Conservation (phyloP, 2,797 vertebrate genomes). For the Acanthurus lineatus region DNA sequence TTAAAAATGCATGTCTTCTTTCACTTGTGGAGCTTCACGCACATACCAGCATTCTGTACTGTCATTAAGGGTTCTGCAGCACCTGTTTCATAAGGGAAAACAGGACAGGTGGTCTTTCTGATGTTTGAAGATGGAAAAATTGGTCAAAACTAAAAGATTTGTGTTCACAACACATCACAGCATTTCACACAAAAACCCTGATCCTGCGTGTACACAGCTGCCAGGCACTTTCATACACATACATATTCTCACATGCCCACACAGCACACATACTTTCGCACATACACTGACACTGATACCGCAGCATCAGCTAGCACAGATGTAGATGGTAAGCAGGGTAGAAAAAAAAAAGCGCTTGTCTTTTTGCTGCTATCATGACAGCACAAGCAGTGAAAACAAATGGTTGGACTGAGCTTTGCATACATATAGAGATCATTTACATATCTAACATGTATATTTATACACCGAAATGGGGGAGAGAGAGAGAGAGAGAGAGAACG, state of each 20-base stretch:
- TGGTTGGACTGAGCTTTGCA: constrained; percentile 36
- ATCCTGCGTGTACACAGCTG: constrained; percentile 6
- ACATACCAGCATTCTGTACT: background rate
- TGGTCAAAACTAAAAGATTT: constrained; percentile 4
- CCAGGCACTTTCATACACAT: constrained; percentile 4
- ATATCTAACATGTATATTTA: constrained; percentile 56
- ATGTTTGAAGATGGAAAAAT: constrained; percentile 17
- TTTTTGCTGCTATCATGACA: constrained; percentile 33
- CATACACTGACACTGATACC: background rate
- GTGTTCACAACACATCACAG: constrained; percentile 16
- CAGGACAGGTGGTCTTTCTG: constrained; percentile 21
- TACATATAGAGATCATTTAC: constrained; percentile 63
- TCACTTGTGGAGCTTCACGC: background rate
- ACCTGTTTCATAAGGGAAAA: background rate
- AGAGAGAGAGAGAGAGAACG: background rate
- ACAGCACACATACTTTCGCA: background rate
- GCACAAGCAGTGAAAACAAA: constrained; percentile 54
- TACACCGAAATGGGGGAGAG: constrained; percentile 15
- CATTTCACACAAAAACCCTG: background rate
- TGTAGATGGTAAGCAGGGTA: constrained; percentile 13
- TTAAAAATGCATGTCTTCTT: background rate
- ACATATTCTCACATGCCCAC: background rate
- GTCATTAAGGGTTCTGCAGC: background rate
- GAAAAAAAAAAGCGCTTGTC: background rate
- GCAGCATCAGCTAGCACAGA: constrained; percentile 22